phyloP scores from a whole-genome alignment of 1,140 invertebrate species.

The Magallana angulata region DNA sequence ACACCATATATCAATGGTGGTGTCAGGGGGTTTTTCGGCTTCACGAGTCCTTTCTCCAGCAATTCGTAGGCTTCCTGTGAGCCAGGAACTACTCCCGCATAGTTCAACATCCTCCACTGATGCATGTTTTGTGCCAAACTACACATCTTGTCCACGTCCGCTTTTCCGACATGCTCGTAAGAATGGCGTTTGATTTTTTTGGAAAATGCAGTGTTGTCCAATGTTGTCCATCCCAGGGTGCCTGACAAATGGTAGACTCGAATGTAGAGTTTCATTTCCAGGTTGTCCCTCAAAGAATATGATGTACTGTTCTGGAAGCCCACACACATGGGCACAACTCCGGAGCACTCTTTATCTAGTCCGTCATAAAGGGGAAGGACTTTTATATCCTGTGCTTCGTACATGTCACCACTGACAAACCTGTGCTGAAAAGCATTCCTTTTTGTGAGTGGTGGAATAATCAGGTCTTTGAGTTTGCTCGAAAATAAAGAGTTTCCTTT shows the following conservation, averaged over 20 bases:
- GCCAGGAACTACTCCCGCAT: constrained; percentile 88
- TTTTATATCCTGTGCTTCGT: not conserved
- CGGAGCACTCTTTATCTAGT: not conserved
- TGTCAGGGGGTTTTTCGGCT: constrained; percentile 84
- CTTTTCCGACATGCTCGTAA: not conserved
- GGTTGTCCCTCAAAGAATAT: constrained; percentile 9
- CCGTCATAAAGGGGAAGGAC: not conserved
- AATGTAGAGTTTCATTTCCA: not conserved
- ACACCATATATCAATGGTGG: constrained; percentile 91
- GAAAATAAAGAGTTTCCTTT: not conserved
- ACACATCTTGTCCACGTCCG: constrained; percentile 10
- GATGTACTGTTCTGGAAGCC: not conserved
- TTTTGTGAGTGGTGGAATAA: not conserved
- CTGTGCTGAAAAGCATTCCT: not conserved
- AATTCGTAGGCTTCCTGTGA: constrained; percentile 94
- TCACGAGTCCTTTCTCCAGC: constrained; percentile 88
- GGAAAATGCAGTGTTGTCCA: not conserved
- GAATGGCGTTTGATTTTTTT: constrained; percentile 3
- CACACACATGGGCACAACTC: not conserved
- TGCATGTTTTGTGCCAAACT: constrained; percentile 12
- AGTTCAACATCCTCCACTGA: constrained; percentile 78
- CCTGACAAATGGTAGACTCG: constrained; percentile 11
- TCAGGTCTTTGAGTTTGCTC: not conserved
- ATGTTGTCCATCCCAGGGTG: not conserved
- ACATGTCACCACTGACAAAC: constrained; percentile 16